Evolutionary conservation across 2,797 vertebrate species (phyloP), one percentile per base, ranked within the genome.

Genomic region (Poeciliopsis turneri): DNA sequence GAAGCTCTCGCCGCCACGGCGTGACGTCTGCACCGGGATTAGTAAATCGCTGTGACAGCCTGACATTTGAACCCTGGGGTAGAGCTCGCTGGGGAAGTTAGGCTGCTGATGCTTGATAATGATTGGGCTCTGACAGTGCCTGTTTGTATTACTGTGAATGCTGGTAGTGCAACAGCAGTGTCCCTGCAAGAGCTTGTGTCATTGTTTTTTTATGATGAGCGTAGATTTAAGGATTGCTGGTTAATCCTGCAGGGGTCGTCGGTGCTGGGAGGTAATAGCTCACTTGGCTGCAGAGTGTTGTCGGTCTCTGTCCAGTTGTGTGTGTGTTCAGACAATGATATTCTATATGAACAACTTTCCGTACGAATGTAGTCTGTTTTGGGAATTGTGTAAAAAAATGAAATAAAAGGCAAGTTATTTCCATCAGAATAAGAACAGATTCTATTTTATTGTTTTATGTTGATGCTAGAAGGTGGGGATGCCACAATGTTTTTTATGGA

Each of bases 41-140:
- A 88, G 84, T 74, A 89, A 92, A 93, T 91, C 75, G 84, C 86
- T 88, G 78, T 91, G 92, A 92, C 92, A 91, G 84, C 72, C 82
- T 91, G 89, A 91, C 91, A 92, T 93, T 92, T 94, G 89, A 93
- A 92, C 91, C 91, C 82, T 47, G 33, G 86, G 92, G 88, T 88
- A 64, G 77, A 86, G 81, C 81, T 59, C 74, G 87, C 86, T 86
- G 87, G 76, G 78, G 79, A 84, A 88, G 89, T 90, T 80, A 77
- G 78, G 81, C 80, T 33, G 74, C 55, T 88, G 83, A 88, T 89
- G 84, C 86, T 79, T 78, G 76, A 77, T 89, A 39, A 82, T 88
- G 87, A 87, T 80, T 84, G 75, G 86, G 76, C 75, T 83, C 75
- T 91, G 91, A 92, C 88, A 84, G 86, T 81, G 92, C 82, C 88